These are phyloP conservation scores for Amphiura filiformis DNA, from an alignment of 35 echinoderm and acorn worm genomes.

Conservation along the genomic window DNA sequence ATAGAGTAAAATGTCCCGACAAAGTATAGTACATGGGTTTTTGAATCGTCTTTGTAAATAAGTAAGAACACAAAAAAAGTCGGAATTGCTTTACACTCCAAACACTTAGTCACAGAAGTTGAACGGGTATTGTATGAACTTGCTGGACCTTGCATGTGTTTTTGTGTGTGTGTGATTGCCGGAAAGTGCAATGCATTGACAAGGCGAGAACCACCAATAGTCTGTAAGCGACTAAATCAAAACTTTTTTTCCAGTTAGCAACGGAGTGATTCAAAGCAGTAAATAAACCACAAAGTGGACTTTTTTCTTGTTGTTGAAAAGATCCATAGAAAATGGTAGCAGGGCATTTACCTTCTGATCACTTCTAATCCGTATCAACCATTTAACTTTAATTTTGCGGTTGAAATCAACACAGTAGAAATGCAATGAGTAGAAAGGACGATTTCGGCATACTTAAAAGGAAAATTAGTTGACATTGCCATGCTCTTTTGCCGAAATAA, in stretches of 20 bases:
- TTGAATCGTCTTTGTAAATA: neutral
- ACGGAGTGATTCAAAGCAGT: neutral
- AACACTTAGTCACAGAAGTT: slow-evolving; percentile 6
- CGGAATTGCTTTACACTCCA: neutral
- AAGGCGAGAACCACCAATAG: neutral
- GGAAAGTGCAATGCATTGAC: neutral
- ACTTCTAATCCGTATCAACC: neutral
- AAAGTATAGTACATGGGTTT: neutral
- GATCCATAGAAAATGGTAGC: neutral
- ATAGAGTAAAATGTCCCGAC: neutral
- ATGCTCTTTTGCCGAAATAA: neutral
- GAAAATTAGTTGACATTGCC: neutral
- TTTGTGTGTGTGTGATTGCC: slow-evolving; percentile 1
- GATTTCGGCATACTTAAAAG: neutral
- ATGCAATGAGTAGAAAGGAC: neutral
- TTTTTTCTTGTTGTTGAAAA: neutral
- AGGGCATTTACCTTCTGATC: slow-evolving; percentile 1
- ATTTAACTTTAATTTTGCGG: slow-evolving; percentile 15
- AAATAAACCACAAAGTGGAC: slow-evolving; percentile 11
- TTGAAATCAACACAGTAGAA: neutral
- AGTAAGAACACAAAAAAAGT: neutral
- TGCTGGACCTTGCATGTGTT: neutral
- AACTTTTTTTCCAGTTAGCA: neutral
- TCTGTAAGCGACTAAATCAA: neutral
- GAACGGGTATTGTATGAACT: neutral